A percentile compares a stretch with the other conserved stretches of the same genome.
These are phyloP conservation scores for Sinotaia quadrata DNA, from an alignment of 2,888 invertebrate species.

Conservation along the genomic window DNA sequence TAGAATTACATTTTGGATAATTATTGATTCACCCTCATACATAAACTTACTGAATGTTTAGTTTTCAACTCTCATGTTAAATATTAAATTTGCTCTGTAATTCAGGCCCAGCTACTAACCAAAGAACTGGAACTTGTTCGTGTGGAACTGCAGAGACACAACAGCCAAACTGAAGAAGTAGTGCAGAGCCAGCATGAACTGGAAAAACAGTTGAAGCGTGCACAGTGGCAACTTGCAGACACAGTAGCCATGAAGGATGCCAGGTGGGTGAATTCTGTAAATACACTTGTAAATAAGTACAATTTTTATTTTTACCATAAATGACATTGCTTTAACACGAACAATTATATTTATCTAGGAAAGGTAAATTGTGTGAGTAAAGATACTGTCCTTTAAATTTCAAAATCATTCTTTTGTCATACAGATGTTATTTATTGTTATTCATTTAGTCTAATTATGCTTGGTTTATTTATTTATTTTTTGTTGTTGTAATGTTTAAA, in stretches of 20 bases:
- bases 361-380: neutral
- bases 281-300: neutral
- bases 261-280: constrained; percentile 44
- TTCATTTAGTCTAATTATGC: too few species aligned
- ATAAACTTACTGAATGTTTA: too few species aligned
- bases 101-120: constrained; percentile 66
- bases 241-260: constrained; percentile 65
- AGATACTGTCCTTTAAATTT: neutral
- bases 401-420: too few species aligned
- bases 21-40: too few species aligned
- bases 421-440: too few species aligned
- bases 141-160: constrained; percentile 50
- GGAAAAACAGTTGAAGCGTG: constrained; percentile 67
- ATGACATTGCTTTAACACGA: too few species aligned
- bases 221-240: constrained; percentile 69
- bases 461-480: too few species aligned
- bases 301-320: too few species aligned
- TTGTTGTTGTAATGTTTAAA: too few species aligned
- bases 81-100: too few species aligned
- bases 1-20: too few species aligned
- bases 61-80: too few species aligned
- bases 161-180: constrained; percentile 50
- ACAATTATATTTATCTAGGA: neutral
- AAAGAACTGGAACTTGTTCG: constrained; percentile 64
- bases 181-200: constrained; percentile 54